Evolutionary conservation across 2,888 invertebrate species (phyloP).

Genomic region (Brachylomia viminalis): DNA sequence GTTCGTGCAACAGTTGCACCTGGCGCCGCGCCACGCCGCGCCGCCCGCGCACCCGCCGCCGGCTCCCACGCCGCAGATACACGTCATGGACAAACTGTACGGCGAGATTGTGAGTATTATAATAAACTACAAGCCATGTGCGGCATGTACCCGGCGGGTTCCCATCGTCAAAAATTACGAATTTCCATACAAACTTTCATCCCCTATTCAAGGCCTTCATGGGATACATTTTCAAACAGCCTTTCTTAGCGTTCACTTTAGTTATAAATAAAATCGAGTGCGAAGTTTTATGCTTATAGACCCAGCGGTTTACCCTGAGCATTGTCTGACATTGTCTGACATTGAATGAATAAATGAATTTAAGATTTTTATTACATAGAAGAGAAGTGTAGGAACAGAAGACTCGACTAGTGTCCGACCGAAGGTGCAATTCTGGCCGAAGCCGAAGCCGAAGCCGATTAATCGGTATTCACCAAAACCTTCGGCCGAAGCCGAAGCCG

Average conservation of each 20-base stretch:
- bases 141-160: background rate
- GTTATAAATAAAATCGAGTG: no score
- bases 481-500: no score
- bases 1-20: conserved; percentile 93
- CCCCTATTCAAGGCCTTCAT: background rate
- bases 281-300: background rate
- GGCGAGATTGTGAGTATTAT: conserved; percentile 78
- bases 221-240: no score
- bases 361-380: no score
- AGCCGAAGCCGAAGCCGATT: no score
- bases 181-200: no score
- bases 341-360: no score
- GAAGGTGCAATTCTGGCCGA: no score
- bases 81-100: conserved; percentile 73
- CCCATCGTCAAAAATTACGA: background rate
- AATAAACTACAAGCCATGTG: background rate
- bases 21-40: conserved; percentile 83
- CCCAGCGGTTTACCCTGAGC: background rate
- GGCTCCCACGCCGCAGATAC: conserved; percentile 85
- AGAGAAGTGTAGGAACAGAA: background rate
- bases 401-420: background rate
- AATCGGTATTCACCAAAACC: no score
- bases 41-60: conserved; percentile 74
- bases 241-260: no score
- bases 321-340: background rate